Evolutionary conservation across 2,113 vertebrate genomes (phyloP).

Genomic region (Hydrochoerus hydrochaeris): DNA sequence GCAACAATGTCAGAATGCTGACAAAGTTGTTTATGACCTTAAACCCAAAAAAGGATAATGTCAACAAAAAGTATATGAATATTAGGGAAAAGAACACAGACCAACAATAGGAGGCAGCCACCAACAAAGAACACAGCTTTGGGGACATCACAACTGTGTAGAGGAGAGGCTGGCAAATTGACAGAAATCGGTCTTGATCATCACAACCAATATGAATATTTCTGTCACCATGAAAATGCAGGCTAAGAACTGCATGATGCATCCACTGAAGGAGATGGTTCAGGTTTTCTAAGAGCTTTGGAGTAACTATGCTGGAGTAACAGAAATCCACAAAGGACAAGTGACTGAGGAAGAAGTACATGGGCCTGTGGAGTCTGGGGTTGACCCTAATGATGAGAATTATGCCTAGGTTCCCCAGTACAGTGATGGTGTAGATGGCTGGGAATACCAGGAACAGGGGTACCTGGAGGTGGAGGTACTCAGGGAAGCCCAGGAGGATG

Average conservation of each 20-base stretch:
- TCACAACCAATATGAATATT: conserved; percentile 69
- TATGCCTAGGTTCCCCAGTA: conserved; percentile 58
- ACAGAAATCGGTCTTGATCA: conserved; percentile 76
- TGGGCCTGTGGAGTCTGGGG: conserved; percentile 20
- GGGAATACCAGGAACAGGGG: conserved; percentile 13
- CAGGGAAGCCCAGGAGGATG: conserved; percentile 41
- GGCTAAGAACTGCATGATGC: conserved; percentile 62
- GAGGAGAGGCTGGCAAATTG: conserved; percentile 9
- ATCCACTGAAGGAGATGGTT: conserved; percentile 63
- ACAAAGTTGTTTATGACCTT: conserved; percentile 72
- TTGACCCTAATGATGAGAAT: neutral
- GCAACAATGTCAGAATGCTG: conserved; percentile 63
- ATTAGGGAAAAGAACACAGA: neutral
- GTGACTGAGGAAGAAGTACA: conserved; percentile 71
- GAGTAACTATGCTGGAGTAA: conserved; percentile 47
- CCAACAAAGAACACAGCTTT: conserved; percentile 10
- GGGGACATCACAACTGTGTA: conserved; percentile 52
- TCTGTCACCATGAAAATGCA: conserved; percentile 62
- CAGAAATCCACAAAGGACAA: conserved; percentile 65
- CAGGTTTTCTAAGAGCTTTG: conserved; percentile 66
- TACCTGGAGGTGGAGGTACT: conserved; percentile 12
- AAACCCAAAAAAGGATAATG: conserved; percentile 48
- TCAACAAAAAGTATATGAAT: conserved; percentile 26
- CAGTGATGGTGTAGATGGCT: neutral
- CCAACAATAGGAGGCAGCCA: neutral